Conservation (phyloP, 2,888 invertebrate genomes). For the Leptinotarsa rubiginosa region DNA sequence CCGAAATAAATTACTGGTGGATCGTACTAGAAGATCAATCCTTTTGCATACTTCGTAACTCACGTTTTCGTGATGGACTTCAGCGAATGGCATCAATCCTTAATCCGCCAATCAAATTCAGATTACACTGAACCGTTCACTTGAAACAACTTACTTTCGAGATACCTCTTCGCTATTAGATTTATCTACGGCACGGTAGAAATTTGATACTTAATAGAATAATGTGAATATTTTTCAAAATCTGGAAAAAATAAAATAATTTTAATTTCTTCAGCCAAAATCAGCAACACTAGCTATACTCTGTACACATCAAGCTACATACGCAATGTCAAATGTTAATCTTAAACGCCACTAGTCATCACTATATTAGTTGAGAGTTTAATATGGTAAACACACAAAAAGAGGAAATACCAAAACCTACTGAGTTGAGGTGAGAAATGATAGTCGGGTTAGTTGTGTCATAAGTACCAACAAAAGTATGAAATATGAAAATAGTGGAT, state of each 20-base stretch:
- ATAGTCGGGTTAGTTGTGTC: conserved; percentile 15
- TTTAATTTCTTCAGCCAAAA: not conserved
- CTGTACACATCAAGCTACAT: conserved; percentile 11
- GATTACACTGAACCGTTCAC: not conserved
- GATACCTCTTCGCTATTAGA: conserved; percentile 8
- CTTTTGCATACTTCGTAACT: too few relatives aligned
- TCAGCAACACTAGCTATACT: conserved; percentile 1
- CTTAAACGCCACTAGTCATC: not conserved
- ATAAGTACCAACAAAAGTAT: conserved; percentile 12
- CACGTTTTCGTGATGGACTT: too few relatives aligned
- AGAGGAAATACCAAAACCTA: conserved; percentile 31
- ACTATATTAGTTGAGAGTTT: conserved; percentile 29
- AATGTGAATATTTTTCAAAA: conserved; percentile 1
- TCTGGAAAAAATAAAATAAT: conserved; percentile 13
- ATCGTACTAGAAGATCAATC: not conserved
- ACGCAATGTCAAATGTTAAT: conserved; percentile 2
- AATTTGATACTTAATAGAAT: conserved; percentile 7
- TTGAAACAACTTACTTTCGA: conserved; percentile 12
- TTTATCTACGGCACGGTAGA: not conserved
- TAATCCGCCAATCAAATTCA: conserved; percentile 15
- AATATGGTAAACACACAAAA: conserved; percentile 40
- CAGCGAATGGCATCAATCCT: not conserved
- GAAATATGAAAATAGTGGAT: conserved; percentile 7
- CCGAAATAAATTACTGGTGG: not conserved
- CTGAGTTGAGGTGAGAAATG: conserved; percentile 25